Conservation (phyloP, 2,113 vertebrate genomes). For the Zosterops hypoxanthus region DNA sequence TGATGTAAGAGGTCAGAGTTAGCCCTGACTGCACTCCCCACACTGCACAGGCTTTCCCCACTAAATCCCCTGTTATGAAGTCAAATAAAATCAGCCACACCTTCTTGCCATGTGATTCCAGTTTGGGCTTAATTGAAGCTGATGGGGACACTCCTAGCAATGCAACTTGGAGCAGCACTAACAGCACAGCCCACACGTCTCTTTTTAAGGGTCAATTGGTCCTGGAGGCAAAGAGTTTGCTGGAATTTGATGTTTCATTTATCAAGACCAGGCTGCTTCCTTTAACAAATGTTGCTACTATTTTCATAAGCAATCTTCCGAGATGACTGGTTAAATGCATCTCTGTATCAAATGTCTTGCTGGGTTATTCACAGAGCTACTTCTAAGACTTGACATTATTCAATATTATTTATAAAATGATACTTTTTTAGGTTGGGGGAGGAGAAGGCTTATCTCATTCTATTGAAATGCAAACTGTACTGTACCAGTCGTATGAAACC, state of each 20-base stretch:
- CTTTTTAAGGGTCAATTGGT: conserved; percentile 63
- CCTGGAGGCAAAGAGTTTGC: conserved; percentile 65
- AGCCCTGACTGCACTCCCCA: neutral
- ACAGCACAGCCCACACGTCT: conserved; percentile 36
- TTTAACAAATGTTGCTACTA: conserved; percentile 78
- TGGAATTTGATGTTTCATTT: conserved; percentile 76
- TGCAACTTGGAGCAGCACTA: neutral
- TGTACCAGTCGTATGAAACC: conserved; percentile 59
- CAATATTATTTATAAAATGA: conserved; percentile 81
- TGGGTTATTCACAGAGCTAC: conserved; percentile 77
- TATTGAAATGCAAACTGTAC: conserved; percentile 79
- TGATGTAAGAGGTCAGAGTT: neutral
- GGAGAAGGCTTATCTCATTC: conserved; percentile 76
- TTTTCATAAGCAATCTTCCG: conserved; percentile 76
- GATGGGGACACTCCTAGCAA: conserved; percentile 29
- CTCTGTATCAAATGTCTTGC: conserved; percentile 76
- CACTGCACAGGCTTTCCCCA: neutral
- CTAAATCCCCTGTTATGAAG: neutral
- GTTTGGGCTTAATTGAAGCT: conserved; percentile 65
- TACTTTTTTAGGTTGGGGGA: conserved; percentile 70
- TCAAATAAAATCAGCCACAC: conserved; percentile 57
- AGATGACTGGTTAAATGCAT: conserved; percentile 75
- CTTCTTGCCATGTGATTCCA: conserved; percentile 48
- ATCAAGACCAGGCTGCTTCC: conserved; percentile 71
- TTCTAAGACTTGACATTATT: conserved; percentile 76